Percentiles rank a stretch among this genome's conserved stretches.
Conservation (phyloP, 2,113 vertebrate species). For the Oxyura jamaicensis region DNA sequence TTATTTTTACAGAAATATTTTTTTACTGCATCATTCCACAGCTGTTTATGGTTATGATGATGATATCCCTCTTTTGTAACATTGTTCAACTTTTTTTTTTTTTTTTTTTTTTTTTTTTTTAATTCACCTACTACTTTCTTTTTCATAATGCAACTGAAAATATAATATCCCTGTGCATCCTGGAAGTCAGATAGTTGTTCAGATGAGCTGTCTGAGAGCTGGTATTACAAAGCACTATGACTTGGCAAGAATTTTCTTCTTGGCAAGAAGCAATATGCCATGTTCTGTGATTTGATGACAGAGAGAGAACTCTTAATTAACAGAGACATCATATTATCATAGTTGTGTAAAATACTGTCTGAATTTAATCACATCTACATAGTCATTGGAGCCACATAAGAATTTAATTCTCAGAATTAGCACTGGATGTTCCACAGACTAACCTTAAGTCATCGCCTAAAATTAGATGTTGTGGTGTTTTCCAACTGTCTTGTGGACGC, state of each 20-base stretch:
- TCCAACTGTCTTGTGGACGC: not conserved
- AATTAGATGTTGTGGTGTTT: not conserved
- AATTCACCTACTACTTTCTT: not conserved
- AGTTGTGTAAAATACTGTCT: not conserved
- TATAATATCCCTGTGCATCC: not conserved
- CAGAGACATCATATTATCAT: not conserved
- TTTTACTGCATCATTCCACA: not conserved
- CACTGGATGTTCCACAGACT: fast-evolving
- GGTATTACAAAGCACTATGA: not conserved
- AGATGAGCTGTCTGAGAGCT: not conserved
- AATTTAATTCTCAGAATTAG: not conserved
- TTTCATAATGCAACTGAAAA: not conserved
- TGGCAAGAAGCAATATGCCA: not conserved
- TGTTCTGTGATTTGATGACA: not conserved
- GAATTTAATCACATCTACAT: not conserved
- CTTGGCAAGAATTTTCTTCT: not conserved
- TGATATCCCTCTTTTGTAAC: not conserved
- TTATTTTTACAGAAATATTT: not conserved
- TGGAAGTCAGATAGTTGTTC: not conserved
- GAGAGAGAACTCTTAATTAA: not conserved
- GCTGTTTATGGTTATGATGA: not conserved
- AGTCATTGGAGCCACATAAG: not conserved
- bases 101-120: not conserved
- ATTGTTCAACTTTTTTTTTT: not conserved
- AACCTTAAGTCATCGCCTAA: not conserved